Percentiles rank a stretch among this genome's conserved stretches.
Evolutionary conservation across 2,797 vertebrate species (phyloP).

Genomic region (Rallus crepitans): DNA sequence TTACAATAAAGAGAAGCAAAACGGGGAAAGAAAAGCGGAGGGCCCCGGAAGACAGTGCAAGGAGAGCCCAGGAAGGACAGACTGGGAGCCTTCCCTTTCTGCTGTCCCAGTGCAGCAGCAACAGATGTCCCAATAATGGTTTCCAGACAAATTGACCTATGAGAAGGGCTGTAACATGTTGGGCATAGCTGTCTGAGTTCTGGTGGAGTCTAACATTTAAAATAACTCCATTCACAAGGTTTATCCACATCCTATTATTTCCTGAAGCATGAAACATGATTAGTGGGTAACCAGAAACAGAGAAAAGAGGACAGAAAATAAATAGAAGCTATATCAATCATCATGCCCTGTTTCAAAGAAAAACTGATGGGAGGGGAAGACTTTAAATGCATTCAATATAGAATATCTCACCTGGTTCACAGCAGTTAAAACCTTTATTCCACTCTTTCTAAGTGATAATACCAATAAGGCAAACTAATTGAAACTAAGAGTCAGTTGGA

Average conservation of each 20-base stretch:
- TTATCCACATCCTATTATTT: neutral
- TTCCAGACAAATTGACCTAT: neutral
- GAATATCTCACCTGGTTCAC: neutral
- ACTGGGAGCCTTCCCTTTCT: fast-evolving
- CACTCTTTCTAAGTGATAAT: neutral
- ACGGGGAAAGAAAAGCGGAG: neutral
- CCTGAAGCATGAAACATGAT: neutral
- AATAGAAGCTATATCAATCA: neutral
- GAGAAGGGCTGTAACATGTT: neutral
- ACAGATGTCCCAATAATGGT: neutral
- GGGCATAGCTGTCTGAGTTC: neutral
- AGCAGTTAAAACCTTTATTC: neutral
- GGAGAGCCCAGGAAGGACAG: neutral
- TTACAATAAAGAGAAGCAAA: neutral
- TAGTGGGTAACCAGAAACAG: neutral
- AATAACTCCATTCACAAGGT: neutral
- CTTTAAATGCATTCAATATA: neutral
- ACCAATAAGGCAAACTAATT: neutral
- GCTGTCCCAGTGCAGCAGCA: neutral
- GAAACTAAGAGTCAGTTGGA: neutral
- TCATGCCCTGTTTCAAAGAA: neutral
- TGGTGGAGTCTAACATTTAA: neutral
- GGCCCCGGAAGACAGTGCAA: neutral
- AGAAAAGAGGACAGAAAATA: neutral
- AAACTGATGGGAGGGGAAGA: neutral